Conservation (phyloP, 37 sponge, comb jelly and placozoan genomes). For the Theonella swinhoei region DNA sequence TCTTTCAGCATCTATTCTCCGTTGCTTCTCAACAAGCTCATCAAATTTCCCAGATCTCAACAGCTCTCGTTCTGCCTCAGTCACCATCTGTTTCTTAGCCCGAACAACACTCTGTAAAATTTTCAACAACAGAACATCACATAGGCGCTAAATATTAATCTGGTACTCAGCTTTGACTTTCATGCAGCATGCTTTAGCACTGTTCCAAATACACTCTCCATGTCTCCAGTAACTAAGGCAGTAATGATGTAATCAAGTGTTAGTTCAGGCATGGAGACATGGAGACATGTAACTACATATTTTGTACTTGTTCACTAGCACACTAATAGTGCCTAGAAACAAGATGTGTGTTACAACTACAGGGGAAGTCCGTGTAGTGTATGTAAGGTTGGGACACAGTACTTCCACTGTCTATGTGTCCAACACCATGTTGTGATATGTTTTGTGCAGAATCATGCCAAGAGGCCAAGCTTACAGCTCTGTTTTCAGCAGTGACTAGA, state of each 20-base stretch:
- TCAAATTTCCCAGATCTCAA: slow-evolving; percentile 37
- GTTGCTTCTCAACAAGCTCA: slow-evolving; percentile 40
- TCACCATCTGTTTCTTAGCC: slow-evolving; percentile 44
- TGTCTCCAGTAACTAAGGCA: neutral
- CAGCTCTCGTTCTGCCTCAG: slow-evolving; percentile 44
- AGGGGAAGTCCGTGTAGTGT: neutral
- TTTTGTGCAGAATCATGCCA: neutral
- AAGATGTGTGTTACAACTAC: neutral
- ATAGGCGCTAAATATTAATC: too few species aligned
- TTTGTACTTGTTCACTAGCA: too few species aligned
- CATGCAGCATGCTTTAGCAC: neutral
- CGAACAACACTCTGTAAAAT: neutral
- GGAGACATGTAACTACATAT: neutral
- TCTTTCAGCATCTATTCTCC: slow-evolving; percentile 38
- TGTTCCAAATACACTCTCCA: neutral
- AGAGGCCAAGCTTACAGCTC: slow-evolving; percentile 19
- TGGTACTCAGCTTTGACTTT: neutral
- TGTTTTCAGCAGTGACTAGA: slow-evolving; percentile 31
- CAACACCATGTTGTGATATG: too few species aligned
- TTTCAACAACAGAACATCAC: neutral
- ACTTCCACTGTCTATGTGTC: too few species aligned
- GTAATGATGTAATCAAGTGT: too few species aligned
- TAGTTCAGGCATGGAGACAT: too few species aligned
- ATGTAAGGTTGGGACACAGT: too few species aligned
- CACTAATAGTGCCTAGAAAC: neutral